phyloP scores from a whole-genome alignment of 2,113 vertebrate species.

The Dipodomys ordii region DNA sequence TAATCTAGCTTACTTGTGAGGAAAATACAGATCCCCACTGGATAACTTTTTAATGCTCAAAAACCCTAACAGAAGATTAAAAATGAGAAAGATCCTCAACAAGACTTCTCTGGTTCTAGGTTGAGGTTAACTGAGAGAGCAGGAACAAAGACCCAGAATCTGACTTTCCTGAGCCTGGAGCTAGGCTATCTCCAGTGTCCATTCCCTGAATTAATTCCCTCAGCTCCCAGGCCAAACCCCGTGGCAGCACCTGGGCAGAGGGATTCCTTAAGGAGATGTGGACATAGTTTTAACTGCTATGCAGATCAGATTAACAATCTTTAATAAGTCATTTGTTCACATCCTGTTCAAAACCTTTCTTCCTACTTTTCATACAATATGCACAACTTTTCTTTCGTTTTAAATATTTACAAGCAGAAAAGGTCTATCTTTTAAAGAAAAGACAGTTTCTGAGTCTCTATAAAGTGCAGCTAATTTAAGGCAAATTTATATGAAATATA shows the following conservation, averaged over 20 bases:
- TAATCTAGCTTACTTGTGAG: not conserved
- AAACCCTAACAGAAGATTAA: constrained; percentile 64
- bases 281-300: constrained; percentile 40
- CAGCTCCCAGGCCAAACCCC: not conserved
- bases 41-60: constrained; percentile 49
- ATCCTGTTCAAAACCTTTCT: constrained; percentile 49
- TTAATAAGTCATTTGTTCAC: constrained; percentile 53
- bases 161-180: constrained; percentile 32
- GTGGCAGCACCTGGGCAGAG: not conserved
- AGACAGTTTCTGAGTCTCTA: constrained; percentile 85
- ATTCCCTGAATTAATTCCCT: not conserved
- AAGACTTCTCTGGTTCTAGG: constrained; percentile 49
- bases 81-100: constrained; percentile 35
- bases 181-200: not conserved
- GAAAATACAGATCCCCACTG: not conserved
- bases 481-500: constrained; percentile 90
- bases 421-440: constrained; percentile 82
- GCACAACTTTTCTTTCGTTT: constrained; percentile 82
- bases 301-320: constrained; percentile 17
- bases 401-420: constrained; percentile 88
- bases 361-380: constrained; percentile 76
- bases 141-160: constrained; percentile 42
- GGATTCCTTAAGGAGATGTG: constrained; percentile 19
- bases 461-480: constrained; percentile 93
- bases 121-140: not conserved